Conservation (phyloP, 2,888 invertebrate species). For the Pseudoips prasinana region DNA sequence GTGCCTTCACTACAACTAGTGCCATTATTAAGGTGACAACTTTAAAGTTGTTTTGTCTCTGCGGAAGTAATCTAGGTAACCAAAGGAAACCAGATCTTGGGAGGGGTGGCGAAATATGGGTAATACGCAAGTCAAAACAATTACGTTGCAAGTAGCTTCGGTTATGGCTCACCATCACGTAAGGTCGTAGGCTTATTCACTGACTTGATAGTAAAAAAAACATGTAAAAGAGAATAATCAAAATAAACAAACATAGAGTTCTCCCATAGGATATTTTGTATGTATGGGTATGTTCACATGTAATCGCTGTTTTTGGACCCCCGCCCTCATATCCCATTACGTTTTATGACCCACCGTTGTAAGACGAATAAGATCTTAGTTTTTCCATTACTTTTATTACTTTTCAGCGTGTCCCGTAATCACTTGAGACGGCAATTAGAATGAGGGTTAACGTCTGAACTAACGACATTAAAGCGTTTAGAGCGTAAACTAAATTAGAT, state of each 20-base stretch:
- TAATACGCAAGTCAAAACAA: too few species aligned
- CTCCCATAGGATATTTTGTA: too few species aligned
- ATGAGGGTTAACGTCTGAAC: slow-evolving; percentile 38
- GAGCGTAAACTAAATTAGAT: slow-evolving; percentile 26
- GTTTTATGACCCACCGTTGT: slow-evolving; percentile 33
- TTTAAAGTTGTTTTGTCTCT: too few species aligned
- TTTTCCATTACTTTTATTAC: slow-evolving; percentile 65
- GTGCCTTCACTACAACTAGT: too few species aligned
- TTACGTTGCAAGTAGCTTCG: too few species aligned
- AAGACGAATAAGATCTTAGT: slow-evolving; percentile 46
- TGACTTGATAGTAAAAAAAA: too few species aligned
- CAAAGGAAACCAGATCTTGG: too few species aligned
- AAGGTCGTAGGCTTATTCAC: too few species aligned
- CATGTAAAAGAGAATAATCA: neutral
- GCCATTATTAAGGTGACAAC: too few species aligned
- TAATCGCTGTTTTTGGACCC: slow-evolving; percentile 18
- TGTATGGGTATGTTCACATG: neutral
- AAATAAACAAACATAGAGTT: neutral
- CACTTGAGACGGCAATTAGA: slow-evolving; percentile 54
- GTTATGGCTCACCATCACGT: too few species aligned
- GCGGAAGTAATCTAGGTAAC: too few species aligned
- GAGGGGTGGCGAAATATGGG: too few species aligned
- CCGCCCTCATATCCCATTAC: slow-evolving; percentile 21
- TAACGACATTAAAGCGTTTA: slow-evolving; percentile 38
- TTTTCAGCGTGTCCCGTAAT: slow-evolving; percentile 51